A percentile compares a stretch with the other conserved stretches of the same genome.
Conservation (phyloP, 2,113 vertebrate species). For the Cyprinodon tularosa region DNA sequence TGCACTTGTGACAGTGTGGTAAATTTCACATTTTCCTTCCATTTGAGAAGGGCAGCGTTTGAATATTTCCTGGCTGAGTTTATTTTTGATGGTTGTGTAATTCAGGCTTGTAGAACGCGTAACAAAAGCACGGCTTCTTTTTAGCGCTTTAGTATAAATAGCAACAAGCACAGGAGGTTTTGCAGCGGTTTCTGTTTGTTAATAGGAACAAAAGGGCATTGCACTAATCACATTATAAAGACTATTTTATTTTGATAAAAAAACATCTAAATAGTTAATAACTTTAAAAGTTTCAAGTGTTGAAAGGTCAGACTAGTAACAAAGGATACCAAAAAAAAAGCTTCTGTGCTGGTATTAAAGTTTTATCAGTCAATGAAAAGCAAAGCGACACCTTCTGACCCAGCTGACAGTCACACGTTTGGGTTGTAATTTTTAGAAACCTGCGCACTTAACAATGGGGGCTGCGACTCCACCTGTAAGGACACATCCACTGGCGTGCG, state of each 20-base stretch:
- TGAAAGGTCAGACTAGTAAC: not conserved
- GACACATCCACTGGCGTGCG: conserved; percentile 96
- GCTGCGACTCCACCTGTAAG: conserved; percentile 96
- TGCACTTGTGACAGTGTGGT: conserved; percentile 76
- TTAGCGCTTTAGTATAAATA: conserved; percentile 22
- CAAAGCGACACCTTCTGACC: not conserved
- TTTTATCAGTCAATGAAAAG: not conserved
- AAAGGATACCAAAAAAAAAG: not conserved
- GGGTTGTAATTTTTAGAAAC: conserved; percentile 84
- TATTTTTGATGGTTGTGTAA: conserved; percentile 53
- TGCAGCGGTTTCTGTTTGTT: not conserved
- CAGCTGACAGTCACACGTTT: not conserved
- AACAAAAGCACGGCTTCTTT: conserved; percentile 20
- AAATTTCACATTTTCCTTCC: conserved; percentile 77
- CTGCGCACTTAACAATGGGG: conserved; percentile 95
- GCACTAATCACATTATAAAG: not conserved
- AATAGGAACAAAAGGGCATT: not conserved
- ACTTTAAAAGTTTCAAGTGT: not conserved
- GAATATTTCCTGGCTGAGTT: conserved; percentile 49
- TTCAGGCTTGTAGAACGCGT: conserved; percentile 39
- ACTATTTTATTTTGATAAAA: not conserved
- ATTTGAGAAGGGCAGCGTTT: conserved; percentile 50
- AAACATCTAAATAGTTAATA: not conserved
- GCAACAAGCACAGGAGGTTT: not conserved
- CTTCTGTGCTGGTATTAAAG: not conserved